A percentile compares a stretch with the other conserved stretches of the same genome.
These are phyloP conservation scores for Mirounga angustirostris DNA, from an alignment of 2,113 vertebrate species.

Conservation along the genomic window DNA sequence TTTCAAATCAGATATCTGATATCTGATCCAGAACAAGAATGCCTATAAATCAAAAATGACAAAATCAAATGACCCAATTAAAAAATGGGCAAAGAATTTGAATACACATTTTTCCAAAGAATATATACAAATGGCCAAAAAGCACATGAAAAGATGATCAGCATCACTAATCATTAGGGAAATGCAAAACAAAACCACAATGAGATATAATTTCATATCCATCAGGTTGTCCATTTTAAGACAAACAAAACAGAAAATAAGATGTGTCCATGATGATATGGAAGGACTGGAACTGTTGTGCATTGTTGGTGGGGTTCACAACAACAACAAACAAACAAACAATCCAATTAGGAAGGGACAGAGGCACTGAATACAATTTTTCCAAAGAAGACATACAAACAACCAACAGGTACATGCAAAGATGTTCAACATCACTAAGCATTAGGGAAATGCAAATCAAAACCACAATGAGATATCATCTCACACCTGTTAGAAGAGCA, in stretches of 20 bases:
- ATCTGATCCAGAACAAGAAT: neutral
- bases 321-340: neutral
- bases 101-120: neutral
- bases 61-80: neutral
- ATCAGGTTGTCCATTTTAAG: neutral
- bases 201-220: neutral
- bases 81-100: neutral
- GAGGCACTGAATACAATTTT: neutral
- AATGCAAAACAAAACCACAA: neutral
- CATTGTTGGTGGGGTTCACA: neutral
- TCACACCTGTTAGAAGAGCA: neutral
- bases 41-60: neutral
- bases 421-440: neutral
- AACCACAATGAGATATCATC: neutral
- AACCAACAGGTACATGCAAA: neutral
- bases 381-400: neutral
- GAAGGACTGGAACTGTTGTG: neutral
- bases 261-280: neutral
- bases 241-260: neutral
- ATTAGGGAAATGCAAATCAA: neutral
- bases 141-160: neutral
- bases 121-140: neutral
- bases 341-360: neutral
- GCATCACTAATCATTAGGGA: neutral
- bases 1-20: neutral